A percentile compares a stretch with the other conserved stretches of the same genome.
Conservation (phyloP, 2,888 invertebrate genomes). For the Dasysyrphus albostriatus region DNA sequence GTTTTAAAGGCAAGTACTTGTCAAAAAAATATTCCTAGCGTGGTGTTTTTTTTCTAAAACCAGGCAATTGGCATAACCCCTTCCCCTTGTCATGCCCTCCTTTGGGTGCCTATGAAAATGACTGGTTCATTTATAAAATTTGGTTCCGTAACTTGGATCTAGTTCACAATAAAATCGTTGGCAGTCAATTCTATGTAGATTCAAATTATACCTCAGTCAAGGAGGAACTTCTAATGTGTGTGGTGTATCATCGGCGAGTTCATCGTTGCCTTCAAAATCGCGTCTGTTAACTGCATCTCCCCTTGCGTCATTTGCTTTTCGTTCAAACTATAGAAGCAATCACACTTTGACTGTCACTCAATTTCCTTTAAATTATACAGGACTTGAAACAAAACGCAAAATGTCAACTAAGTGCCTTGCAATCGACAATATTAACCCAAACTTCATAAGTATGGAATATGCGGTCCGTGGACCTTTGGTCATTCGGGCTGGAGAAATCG, state of each 20-base stretch:
- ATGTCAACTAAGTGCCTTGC: slow-evolving; percentile 79
- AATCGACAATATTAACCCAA: slow-evolving; percentile 94
- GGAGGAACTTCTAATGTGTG: slow-evolving; percentile 78
- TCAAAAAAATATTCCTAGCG: no score
- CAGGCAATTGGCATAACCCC: no score
- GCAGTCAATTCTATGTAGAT: no score
- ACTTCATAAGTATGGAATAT: slow-evolving; percentile 96
- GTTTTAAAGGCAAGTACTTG: no score
- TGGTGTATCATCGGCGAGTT: slow-evolving; percentile 77
- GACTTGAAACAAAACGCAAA: slow-evolving; percentile 47
- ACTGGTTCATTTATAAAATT: no score
- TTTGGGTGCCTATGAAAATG: no score
- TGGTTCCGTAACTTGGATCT: no score
- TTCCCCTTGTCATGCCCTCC: no score
- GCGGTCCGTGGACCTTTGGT: slow-evolving; percentile 99
- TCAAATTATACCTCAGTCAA: no score
- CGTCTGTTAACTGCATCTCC: slow-evolving; percentile 50
- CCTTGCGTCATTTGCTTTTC: slow-evolving; percentile 3
- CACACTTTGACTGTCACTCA: slow-evolving; percentile 29
- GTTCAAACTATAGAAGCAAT: slow-evolving; percentile 28
- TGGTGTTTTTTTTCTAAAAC: no score
- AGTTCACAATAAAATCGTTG: no score
- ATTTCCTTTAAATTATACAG: slow-evolving; percentile 26
- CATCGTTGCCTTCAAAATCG: slow-evolving; percentile 58
- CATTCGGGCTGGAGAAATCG: slow-evolving; percentile 95